Evolutionary conservation across 2,113 vertebrate genomes (phyloP).

Genomic region (Rhipidura dahli): DNA sequence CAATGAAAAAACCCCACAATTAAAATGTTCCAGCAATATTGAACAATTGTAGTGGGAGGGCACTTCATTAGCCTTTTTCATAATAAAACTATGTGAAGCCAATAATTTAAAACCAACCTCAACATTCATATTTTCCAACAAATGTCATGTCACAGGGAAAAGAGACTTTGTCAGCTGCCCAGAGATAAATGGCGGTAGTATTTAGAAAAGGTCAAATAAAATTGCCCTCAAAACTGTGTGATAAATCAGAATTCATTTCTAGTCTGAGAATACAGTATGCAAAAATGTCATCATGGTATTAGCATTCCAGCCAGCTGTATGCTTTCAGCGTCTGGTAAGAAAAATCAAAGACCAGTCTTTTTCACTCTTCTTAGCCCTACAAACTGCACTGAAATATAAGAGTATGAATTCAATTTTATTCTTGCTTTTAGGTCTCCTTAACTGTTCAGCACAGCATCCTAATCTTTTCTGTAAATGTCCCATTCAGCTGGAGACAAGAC

Average conservation of each 20-base stretch:
- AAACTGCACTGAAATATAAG: neutral
- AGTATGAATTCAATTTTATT: neutral
- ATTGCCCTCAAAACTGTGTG: constrained; percentile 17
- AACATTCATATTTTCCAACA: constrained; percentile 11
- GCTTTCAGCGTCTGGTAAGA: neutral
- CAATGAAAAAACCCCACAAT: neutral
- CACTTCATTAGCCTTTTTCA: neutral
- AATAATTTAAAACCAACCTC: constrained; percentile 5
- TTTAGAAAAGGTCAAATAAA: constrained; percentile 54
- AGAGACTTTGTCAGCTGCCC: neutral
- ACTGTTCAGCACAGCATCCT: neutral
- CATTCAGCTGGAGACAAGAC: neutral
- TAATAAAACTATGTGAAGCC: neutral
- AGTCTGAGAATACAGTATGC: neutral
- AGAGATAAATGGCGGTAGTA: constrained; percentile 2
- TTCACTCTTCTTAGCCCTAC: neutral
- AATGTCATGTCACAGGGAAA: neutral
- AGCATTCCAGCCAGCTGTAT: neutral
- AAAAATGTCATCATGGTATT: constrained; percentile 19
- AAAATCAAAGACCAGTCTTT: neutral
- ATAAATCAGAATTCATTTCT: constrained; percentile 26
- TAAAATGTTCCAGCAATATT: neutral
- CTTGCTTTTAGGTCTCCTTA: neutral
- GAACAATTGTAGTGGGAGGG: neutral
- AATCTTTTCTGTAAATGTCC: neutral